Evolutionary conservation across 1,140 invertebrate species (phyloP).

Genomic region (Patella vulgata): DNA sequence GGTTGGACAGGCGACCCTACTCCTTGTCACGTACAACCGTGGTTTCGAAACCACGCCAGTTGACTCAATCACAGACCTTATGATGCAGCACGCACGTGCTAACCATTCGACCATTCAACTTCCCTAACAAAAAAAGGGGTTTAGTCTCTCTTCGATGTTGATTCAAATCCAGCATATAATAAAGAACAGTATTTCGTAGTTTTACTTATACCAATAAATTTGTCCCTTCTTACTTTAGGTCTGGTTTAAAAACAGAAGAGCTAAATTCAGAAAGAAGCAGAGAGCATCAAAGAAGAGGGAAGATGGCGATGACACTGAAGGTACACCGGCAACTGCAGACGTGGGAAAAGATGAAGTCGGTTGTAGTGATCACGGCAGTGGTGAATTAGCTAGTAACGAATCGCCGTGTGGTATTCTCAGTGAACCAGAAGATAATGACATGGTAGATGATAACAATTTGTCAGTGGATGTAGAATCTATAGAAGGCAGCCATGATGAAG

Average conservation of each 20-base stretch:
- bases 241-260: constrained; percentile 65
- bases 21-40: too few species aligned
- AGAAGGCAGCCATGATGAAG: constrained; percentile 5
- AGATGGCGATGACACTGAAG: constrained; percentile 4
- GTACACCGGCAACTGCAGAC: background rate
- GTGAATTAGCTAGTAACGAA: background rate
- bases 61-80: too few species aligned
- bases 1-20: too few species aligned
- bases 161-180: too few species aligned
- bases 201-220: too few species aligned
- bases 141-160: too few species aligned
- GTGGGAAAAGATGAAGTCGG: constrained; percentile 5
- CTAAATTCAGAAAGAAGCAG: constrained; percentile 64
- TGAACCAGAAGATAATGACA: constrained; percentile 2
- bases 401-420: constrained; percentile 1
- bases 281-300: constrained; percentile 35
- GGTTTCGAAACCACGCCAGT: too few species aligned
- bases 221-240: constrained; percentile 50
- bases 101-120: too few species aligned
- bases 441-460: constrained; percentile 5
- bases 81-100: too few species aligned
- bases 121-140: too few species aligned
- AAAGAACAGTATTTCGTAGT: too few species aligned
- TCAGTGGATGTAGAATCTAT: constrained; percentile 18
- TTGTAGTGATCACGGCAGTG: background rate